phyloP scores from a whole-genome alignment of 2,888 invertebrate genomes.

The Drosophila meridiana region DNA sequence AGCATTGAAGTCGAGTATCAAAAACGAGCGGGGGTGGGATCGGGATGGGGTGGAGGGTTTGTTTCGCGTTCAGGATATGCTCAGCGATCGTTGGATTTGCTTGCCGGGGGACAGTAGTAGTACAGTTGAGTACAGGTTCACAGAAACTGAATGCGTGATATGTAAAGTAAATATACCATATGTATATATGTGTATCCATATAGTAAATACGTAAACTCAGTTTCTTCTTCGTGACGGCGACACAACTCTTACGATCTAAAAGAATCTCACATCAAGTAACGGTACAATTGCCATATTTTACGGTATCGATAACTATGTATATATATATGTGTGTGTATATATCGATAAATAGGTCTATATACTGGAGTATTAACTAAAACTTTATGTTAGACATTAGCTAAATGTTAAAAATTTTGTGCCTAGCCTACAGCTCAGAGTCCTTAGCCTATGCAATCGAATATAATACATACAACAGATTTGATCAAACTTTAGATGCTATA shows the following conservation, averaged over 20 bases:
- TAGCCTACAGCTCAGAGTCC: constrained; percentile 59
- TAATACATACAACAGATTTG: constrained; percentile 35
- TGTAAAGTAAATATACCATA: constrained; percentile 41
- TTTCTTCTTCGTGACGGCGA: constrained; percentile 18
- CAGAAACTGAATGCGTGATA: constrained; percentile 51
- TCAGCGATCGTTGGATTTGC: constrained; percentile 59
- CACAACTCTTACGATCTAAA: constrained; percentile 18
- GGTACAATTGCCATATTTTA: constrained; percentile 22
- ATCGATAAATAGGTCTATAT: constrained; percentile 7
- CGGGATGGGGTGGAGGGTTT: not conserved
- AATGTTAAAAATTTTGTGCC: constrained; percentile 64
- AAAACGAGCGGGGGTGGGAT: constrained; percentile 14
- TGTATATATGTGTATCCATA: constrained; percentile 1
- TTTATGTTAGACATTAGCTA: constrained; percentile 47
- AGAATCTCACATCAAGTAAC: constrained; percentile 37
- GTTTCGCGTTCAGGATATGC: constrained; percentile 55
- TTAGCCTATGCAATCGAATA: constrained; percentile 29
- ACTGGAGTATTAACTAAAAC: constrained; percentile 32
- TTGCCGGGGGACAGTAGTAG: constrained; percentile 26
- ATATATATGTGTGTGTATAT: constrained; percentile 3
- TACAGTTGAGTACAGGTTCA: constrained; percentile 17
- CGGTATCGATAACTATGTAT: constrained; percentile 6
- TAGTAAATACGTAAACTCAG: constrained; percentile 21
- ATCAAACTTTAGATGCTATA: constrained; percentile 49
- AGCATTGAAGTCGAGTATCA: constrained; percentile 33